Conservation (phyloP, 2,113 vertebrate species). For the Pogona vitticeps region DNA sequence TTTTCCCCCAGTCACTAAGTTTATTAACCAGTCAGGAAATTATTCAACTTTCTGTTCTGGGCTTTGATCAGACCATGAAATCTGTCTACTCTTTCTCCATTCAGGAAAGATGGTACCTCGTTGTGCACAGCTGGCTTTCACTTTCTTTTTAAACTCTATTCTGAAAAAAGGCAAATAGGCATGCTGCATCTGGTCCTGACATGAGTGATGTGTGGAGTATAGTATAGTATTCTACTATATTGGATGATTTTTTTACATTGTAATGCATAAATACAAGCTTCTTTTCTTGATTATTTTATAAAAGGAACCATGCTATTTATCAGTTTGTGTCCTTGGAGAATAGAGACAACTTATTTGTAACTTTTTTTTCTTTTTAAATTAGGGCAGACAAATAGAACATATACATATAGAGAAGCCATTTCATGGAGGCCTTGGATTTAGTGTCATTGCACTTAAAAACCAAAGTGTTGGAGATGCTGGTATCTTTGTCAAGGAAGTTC, state of each 20-base stretch:
- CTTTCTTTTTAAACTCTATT: slow-evolving; percentile 61
- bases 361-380: slow-evolving; percentile 27
- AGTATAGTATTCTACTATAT: slow-evolving; percentile 64
- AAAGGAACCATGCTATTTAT: slow-evolving; percentile 10
- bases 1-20: no score
- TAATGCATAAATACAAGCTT: slow-evolving; percentile 66
- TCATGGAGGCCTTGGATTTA: slow-evolving; percentile 91
- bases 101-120: slow-evolving; percentile 28
- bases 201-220: slow-evolving; percentile 60
- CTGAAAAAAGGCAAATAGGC: slow-evolving; percentile 46
- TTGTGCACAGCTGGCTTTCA: slow-evolving; percentile 33
- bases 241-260: slow-evolving; percentile 40
- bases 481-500: slow-evolving; percentile 91
- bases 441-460: slow-evolving; percentile 88
- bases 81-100: neutral
- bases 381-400: slow-evolving; percentile 87
- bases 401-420: slow-evolving; percentile 87
- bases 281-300: slow-evolving; percentile 62
- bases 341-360: neutral
- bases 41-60: neutral
- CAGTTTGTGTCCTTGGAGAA: neutral
- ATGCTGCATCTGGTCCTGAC: slow-evolving; percentile 56
- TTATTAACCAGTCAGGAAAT: neutral
- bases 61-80: neutral
- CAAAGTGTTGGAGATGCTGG: slow-evolving; percentile 78